phyloP scores from a whole-genome alignment of 2,797 vertebrate genomes.

The Alfaro cultratus region DNA sequence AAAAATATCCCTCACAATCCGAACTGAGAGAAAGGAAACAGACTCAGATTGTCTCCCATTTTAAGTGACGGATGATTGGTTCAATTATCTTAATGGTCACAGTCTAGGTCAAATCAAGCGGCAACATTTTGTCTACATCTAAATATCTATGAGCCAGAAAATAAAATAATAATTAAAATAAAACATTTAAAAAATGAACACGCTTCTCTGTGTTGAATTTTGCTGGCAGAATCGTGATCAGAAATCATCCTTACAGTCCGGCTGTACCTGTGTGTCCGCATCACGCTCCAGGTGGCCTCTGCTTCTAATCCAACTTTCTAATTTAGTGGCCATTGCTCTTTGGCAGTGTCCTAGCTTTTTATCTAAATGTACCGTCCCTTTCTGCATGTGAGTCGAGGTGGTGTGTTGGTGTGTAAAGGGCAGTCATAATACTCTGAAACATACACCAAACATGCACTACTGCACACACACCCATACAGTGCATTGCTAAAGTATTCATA shows the following conservation, averaged over 20 bases:
- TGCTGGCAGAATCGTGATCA: constrained; percentile 25
- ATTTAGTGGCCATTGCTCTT: constrained; percentile 68
- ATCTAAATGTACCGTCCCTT: constrained; percentile 46
- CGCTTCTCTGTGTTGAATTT: constrained; percentile 51
- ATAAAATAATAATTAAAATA: constrained; percentile 15
- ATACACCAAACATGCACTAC: constrained; percentile 25
- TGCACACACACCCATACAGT: constrained; percentile 13
- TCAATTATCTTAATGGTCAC: constrained; percentile 69
- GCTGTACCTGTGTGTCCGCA: constrained; percentile 7
- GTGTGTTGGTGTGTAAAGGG: constrained; percentile 71
- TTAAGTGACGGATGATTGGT: constrained; percentile 38
- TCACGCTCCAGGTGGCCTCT: constrained; percentile 38
- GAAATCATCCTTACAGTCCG: constrained; percentile 37
- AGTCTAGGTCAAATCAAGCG: constrained; percentile 72
- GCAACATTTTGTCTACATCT: constrained; percentile 18
- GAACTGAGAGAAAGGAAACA: constrained; percentile 32
- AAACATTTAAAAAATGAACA: constrained; percentile 18
- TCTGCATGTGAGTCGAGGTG: constrained; percentile 60
- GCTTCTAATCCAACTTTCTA: constrained; percentile 22
- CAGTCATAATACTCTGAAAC: constrained; percentile 48
- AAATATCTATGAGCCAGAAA: constrained; percentile 32
- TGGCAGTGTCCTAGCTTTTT: constrained; percentile 74
- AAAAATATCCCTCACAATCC: constrained; percentile 8
- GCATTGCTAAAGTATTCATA: background rate
- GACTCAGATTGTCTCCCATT: constrained; percentile 67